These are phyloP conservation scores for Hyla sarda DNA, from an alignment of 2,113 vertebrate species.

Conservation along the genomic window DNA sequence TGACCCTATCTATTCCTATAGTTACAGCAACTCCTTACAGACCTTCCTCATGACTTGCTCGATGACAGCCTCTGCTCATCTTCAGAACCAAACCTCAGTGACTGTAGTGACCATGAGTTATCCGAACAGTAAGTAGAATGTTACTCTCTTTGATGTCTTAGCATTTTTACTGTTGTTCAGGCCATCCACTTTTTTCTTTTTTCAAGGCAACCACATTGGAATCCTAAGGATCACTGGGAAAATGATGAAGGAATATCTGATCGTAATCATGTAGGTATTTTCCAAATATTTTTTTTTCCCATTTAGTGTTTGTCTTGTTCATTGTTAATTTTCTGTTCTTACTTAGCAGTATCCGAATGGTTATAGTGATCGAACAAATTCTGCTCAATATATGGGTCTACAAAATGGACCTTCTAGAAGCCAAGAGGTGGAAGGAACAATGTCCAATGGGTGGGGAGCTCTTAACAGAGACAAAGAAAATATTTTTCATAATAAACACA, in stretches of 20 bases:
- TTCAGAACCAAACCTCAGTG: constrained; percentile 75
- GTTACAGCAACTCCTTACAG: constrained; percentile 92
- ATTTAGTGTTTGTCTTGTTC: not conserved
- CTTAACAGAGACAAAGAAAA: constrained; percentile 64
- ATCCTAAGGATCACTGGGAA: constrained; percentile 73
- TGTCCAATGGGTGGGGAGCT: constrained; percentile 73
- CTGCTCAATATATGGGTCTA: constrained; percentile 67
- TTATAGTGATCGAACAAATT: constrained; percentile 66
- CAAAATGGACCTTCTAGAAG: constrained; percentile 66
- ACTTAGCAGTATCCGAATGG: constrained; percentile 70
- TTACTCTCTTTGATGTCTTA: not conserved
- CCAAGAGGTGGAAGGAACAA: constrained; percentile 64
- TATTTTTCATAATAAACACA: constrained; percentile 70
- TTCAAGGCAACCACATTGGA: constrained; percentile 73
- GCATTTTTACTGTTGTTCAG: not conserved
- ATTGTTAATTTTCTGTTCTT: constrained; percentile 36
- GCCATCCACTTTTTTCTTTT: not conserved
- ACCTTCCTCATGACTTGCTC: constrained; percentile 95
- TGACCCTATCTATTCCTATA: constrained; percentile 63
- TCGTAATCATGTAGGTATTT: constrained; percentile 71
- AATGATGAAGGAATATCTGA: constrained; percentile 69
- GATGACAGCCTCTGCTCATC: constrained; percentile 90
- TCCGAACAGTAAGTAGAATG: constrained; percentile 76
- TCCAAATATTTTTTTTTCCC: not conserved
- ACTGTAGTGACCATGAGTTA: constrained; percentile 75